Base-by-base conservation (phyloP, 2,888 invertebrate species). In the Mythimna vitellina region DNA sequence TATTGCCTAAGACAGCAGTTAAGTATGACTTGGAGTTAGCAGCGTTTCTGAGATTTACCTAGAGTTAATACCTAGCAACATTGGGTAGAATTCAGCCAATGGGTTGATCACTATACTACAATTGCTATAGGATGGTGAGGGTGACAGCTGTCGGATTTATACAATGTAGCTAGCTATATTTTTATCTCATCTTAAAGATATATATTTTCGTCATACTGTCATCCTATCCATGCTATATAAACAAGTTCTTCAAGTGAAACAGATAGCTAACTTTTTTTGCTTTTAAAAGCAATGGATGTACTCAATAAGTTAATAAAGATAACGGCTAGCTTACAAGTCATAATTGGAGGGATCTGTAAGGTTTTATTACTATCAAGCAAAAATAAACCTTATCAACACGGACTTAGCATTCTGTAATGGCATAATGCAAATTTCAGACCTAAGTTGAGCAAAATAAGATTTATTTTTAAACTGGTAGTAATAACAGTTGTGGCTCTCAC, bases 401-500 rank as follows among this genome's bases (percentile, higher is more conserved):
- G 10, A 67, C 25, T 35, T 22, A 22, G 25, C 25, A 60, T 17
- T 58, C 25, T 10, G n/a, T 14, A 22, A 49, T 58, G 49, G 14
- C 42, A 25, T 51, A 51, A 6, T 53, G 22, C 62, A 46, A 20
- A 51, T 65, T 61, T 42, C 9, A 42, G n/a, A 25, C 60, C 20
- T 57, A 62, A 49, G 17, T 3, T 3, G 5, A 29, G 20, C 5
- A 8, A 4, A 12, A n/a, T 49, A 75, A 75, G 49, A 46, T 69
- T 78, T 60, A 65, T 57, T 61, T 60, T 75, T 32, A n/a, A n/a
- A 9, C 51, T 38, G 32, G 9, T n/a, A 58, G 12, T 1, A n/a
- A 64, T 9, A 20, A 46, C n/a, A 17, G 7, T 25, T n/a, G 42
- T 49, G 10, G 9, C 29, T 42, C 35, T 42, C 60, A 38, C 20